Evolutionary conservation across 2,797 vertebrate genomes (phyloP).

Genomic region (Acanthis flammea): DNA sequence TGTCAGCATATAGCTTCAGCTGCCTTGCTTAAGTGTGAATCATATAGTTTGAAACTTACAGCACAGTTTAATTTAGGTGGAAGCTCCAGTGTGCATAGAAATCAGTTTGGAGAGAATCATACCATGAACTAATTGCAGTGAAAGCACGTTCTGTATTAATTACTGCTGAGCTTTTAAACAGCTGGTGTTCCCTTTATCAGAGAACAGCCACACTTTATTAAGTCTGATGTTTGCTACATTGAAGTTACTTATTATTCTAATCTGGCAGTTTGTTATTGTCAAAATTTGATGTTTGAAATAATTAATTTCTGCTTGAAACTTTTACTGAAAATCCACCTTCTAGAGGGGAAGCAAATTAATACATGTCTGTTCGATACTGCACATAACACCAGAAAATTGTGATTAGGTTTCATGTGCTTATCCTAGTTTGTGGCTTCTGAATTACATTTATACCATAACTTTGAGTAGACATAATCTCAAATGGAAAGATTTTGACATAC

Average conservation of each 20-base stretch:
- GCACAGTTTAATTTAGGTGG: neutral
- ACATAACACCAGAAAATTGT: neutral
- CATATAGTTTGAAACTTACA: neutral
- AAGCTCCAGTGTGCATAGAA: neutral
- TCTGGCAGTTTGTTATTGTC: neutral
- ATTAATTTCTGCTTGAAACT: neutral
- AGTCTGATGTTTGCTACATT: neutral
- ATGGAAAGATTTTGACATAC: neutral
- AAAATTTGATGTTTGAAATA: neutral
- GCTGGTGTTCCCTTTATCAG: neutral
- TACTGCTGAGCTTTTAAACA: neutral
- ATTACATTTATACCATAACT: fast-evolving
- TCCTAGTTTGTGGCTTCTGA: neutral
- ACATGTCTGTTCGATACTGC: neutral
- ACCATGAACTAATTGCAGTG: neutral
- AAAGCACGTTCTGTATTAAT: neutral
- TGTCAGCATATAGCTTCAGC: neutral
- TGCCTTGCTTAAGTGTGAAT: neutral
- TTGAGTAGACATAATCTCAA: neutral
- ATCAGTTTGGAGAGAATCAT: neutral
- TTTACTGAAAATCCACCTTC: neutral
- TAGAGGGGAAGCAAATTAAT: neutral
- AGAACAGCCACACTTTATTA: neutral
- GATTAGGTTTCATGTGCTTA: neutral
- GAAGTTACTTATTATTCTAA: neutral